Conservation (phyloP, 2,888 invertebrate genomes). For the Cabera pusaria region DNA sequence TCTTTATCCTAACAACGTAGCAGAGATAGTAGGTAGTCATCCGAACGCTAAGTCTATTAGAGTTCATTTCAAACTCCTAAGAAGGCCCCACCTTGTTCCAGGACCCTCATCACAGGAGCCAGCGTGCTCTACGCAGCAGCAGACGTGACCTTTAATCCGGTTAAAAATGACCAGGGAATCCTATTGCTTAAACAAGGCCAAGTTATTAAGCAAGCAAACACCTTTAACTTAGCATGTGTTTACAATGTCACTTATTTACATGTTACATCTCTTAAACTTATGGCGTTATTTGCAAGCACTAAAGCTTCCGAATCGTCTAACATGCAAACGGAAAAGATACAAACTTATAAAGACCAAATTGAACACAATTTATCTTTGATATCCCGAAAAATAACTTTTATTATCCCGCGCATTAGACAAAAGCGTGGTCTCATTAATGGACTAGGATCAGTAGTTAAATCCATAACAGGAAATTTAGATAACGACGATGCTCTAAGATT, state of each 20-base stretch:
- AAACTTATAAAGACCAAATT: not conserved
- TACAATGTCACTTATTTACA: slow-evolving; percentile 8
- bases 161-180: slow-evolving; percentile 7
- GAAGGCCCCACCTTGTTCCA: slow-evolving; percentile 36
- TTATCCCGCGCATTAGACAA: not conserved
- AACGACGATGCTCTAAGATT: too few species aligned
- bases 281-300: too few species aligned
- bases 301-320: too few species aligned
- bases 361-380: too few species aligned
- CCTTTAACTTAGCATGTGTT: slow-evolving; percentile 4
- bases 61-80: slow-evolving; percentile 34
- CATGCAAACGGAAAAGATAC: not conserved
- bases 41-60: slow-evolving; percentile 36
- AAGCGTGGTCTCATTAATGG: not conserved
- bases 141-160: slow-evolving; percentile 5
- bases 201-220: slow-evolving; percentile 3
- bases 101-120: slow-evolving; percentile 9
- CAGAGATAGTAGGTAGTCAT: slow-evolving; percentile 37
- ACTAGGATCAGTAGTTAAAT: too few species aligned
- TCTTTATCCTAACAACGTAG: slow-evolving; percentile 35
- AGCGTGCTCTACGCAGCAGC: slow-evolving; percentile 4
- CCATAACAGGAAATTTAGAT: too few species aligned
- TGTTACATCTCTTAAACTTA: not conserved
- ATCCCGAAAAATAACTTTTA: too few species aligned
- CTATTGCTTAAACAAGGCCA: slow-evolving; percentile 10